phyloP scores from a whole-genome alignment of 2,113 vertebrate genomes.

The Megaleporinus macrocephalus region DNA sequence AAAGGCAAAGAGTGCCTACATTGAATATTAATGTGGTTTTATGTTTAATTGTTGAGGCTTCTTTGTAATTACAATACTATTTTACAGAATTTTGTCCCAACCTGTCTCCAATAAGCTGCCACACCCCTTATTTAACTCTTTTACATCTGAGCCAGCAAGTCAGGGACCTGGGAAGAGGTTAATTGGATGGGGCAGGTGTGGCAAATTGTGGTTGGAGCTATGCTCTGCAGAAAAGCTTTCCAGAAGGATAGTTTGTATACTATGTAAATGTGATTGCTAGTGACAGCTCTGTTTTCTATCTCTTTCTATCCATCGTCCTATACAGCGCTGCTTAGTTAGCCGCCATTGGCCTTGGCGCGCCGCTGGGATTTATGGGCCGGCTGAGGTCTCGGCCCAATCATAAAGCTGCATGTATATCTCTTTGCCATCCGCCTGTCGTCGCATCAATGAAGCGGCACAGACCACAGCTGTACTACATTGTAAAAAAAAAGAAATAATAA shows the following conservation, averaged over 20 bases:
- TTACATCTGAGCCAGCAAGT: no score
- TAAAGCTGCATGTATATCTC: constrained; percentile 31
- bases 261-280: neutral
- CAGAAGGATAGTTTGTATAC: neutral
- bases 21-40: no score
- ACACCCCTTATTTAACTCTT: no score
- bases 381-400: constrained; percentile 30
- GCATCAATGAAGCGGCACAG: neutral
- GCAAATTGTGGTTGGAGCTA: no score
- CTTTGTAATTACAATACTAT: no score
- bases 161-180: no score
- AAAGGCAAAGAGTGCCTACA: no score
- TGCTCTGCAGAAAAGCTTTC: no score
- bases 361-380: constrained; percentile 35
- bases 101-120: no score
- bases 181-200: no score
- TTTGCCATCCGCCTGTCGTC: constrained; percentile 37
- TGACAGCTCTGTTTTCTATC: neutral
- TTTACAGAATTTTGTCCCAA: no score
- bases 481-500: constrained; percentile 22
- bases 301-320: neutral
- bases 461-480: constrained; percentile 19
- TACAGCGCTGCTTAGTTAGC: constrained; percentile 14
- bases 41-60: no score
- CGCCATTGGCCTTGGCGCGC: constrained; percentile 28